Evolutionary conservation across 2,888 invertebrate genomes (phyloP), one percentile per base, ranked within the genome.

Genomic region (Drosophila mercatorum): DNA sequence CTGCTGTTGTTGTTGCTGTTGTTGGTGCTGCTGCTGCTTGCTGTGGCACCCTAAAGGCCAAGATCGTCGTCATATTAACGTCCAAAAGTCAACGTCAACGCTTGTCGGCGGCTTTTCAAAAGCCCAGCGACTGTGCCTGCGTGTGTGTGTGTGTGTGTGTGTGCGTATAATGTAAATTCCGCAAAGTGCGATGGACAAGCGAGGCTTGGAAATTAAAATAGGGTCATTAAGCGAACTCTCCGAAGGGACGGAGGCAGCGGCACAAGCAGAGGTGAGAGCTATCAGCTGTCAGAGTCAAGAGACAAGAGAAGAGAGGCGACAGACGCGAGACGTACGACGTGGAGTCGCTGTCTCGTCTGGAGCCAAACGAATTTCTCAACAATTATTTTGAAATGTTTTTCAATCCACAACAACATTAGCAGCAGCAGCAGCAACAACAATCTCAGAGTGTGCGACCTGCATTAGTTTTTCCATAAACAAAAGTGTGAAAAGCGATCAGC

Each of bases 61-160:
- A 90, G 90, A 87, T 90, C 83, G 89, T 89, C 83, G 79, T 89
- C 90, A 90, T 88, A 86, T 90, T 86, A 86, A 70, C 87, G 87
- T 89, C 88, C 88, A 88, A 89, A 84, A 84, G 85, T 85, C 83
- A 88, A 83, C 85, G 76, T 70, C 83, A 51, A 51, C 51, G 85
- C 89, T 78, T 87, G 89, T 87, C 72, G 88, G 89, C 88, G 71
- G 68, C 86, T 84, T 79, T 81, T 88, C 86, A 88, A 89, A 88
- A 89, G 85, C 74, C 76, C 56, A 85, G 63, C 77, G 64, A 73
- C 86, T 69, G 66, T 75, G 14, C 8, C 6, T 47, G 28, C 49
- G 58, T 52, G 67, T 71, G 72, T 17, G 17, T 17, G 17, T 17
- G 17, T 17, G 17, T 17, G 17, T 17, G 17, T 70, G 47, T 53